Evolutionary conservation across 2,888 invertebrate species (phyloP).

Genomic region (Dusona sp.): DNA sequence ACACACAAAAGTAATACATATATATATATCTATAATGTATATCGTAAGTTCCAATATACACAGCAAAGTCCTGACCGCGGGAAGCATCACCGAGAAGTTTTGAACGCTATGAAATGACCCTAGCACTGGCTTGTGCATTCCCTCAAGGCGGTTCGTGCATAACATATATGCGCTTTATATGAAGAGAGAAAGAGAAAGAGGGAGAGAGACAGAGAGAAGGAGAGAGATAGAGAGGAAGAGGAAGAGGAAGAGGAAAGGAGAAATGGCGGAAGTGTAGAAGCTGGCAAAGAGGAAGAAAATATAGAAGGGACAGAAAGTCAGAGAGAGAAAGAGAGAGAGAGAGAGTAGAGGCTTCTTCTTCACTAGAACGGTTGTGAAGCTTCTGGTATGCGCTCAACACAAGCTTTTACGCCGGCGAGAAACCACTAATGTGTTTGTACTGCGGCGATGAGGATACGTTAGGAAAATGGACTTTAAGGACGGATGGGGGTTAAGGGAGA

Average conservation of each 20-base stretch:
- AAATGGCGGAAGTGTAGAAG: neutral
- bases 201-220: neutral
- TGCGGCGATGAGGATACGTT: slow-evolving; percentile 68
- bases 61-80: slow-evolving; percentile 53
- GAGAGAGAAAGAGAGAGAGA: slow-evolving; percentile 20
- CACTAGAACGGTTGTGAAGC: slow-evolving; percentile 44
- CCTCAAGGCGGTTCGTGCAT: slow-evolving; percentile 63
- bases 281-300: neutral
- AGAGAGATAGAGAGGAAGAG: slow-evolving; percentile 5
- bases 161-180: slow-evolving; percentile 25
- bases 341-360: slow-evolving; percentile 34
- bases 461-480: slow-evolving; percentile 45
- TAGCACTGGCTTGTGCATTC: slow-evolving; percentile 58
- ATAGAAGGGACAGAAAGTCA: slow-evolving; percentile 24
- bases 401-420: slow-evolving; percentile 69
- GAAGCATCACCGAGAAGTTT: slow-evolving; percentile 48
- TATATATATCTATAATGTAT: neutral
- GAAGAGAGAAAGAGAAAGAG: slow-evolving; percentile 8
- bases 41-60: slow-evolving; percentile 31
- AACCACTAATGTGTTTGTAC: slow-evolving; percentile 74
- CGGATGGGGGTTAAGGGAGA: neutral
- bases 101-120: slow-evolving; percentile 52
- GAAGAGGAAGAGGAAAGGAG: slow-evolving; percentile 1
- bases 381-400: slow-evolving; percentile 61
- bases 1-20: neutral